phyloP scores from a whole-genome alignment of 1,140 invertebrate species.

The Lordiphosa clarofinis region DNA sequence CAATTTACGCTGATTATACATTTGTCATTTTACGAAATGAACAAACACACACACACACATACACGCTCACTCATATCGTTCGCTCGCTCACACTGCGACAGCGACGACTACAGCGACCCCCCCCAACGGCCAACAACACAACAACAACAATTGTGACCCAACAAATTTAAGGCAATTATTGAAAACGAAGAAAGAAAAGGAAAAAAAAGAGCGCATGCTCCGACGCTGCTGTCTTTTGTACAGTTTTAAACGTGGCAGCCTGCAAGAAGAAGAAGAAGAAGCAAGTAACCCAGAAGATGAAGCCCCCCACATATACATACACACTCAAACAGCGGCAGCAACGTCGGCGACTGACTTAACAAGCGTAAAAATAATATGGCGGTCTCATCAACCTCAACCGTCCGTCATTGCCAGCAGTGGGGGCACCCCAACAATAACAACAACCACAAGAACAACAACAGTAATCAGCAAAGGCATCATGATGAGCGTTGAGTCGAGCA shows the following conservation, averaged over 20 bases:
- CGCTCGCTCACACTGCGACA: constrained; percentile 48
- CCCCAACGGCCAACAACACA: constrained; percentile 32
- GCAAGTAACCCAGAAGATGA: constrained; percentile 21
- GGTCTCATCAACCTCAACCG: constrained; percentile 27
- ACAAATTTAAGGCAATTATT: constrained; percentile 49
- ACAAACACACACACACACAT: constrained; percentile 19
- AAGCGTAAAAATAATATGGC: constrained; percentile 70
- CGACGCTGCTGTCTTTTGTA: constrained; percentile 42
- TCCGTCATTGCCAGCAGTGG: constrained; percentile 42
- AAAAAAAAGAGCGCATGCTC: constrained; percentile 65
- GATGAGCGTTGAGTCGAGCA: constrained; percentile 33
- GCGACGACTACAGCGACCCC: constrained; percentile 8
- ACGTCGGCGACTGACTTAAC: constrained; percentile 22
- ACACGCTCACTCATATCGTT: constrained; percentile 27
- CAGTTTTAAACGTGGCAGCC: constrained; percentile 47
- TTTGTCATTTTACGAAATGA: constrained; percentile 68
- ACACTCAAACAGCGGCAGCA: constrained; percentile 4
- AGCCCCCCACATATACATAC: constrained; percentile 16
- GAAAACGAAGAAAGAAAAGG: constrained; percentile 28
- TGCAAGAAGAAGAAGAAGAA: constrained; percentile 17
- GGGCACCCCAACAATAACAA: constrained; percentile 24
- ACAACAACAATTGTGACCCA: constrained; percentile 20
- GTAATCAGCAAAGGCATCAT: constrained; percentile 32
- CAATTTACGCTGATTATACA: constrained; percentile 72
- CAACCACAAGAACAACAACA: constrained; percentile 35